Base-by-base conservation (phyloP, 2,888 invertebrate species). In the Cylindroiulus punctatus region DNA sequence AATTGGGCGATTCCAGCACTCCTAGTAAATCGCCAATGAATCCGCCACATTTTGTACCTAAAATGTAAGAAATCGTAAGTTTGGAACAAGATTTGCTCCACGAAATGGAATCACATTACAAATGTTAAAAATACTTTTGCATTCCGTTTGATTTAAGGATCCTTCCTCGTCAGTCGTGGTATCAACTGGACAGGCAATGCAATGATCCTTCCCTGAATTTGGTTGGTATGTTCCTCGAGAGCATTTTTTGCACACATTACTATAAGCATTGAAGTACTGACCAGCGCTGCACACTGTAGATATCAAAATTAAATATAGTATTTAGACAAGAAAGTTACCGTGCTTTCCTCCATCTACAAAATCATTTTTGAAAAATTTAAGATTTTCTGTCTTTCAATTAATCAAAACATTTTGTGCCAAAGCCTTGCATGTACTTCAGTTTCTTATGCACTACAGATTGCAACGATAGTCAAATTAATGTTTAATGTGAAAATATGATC, bases 1-100 rank as follows among this genome's bases (percentile, higher is more conserved):
- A 92, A 88, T 91, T 92, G 8, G 91, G 91, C n/a, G 90, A 91
- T 88, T 91, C 90, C 65, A 92, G 90, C 84, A 90, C 89, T 0
- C 92, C 92, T 12, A 88, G 87, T 30, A 89, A 87, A 22, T 89
- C 88, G 12, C 88, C 88, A 22, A 89, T 88, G 82, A 88, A 89
- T 47, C 89, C 89, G n/a, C 87, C 88, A 87, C 89, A 89, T 65
- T 87, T 84, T 19, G 81, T 88, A 83, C 88, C 89, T 89, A 76
- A 1, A 40, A 19, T 26, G 22, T n/a, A 86, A 84, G 8, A 81
- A 47, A 84, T 0, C 3, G 22, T 47, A 17, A 84, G 26, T 3
- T 32, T 81, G 22, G 1, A 17, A 22, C n/a, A 19, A 14, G 30
- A 81, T 76, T 81, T 76, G n/a, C n/a, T n/a, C n/a, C n/a, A n/a